phyloP scores from a whole-genome alignment of 2,888 invertebrate genomes.

The Tetropium fuscum region DNA sequence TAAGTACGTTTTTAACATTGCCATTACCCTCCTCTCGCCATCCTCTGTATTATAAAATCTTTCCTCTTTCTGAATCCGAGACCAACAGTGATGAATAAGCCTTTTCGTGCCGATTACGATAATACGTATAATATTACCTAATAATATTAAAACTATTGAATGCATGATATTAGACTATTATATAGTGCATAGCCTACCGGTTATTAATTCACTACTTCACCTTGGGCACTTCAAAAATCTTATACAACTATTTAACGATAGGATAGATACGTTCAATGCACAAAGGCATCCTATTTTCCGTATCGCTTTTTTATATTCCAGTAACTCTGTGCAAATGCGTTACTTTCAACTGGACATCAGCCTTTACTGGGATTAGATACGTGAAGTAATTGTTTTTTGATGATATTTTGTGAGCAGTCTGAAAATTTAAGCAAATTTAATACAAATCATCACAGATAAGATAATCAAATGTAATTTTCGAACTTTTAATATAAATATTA shows the following conservation, averaged over 20 bases:
- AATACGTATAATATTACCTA: slow-evolving; percentile 37
- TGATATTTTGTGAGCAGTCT: too few relatives aligned
- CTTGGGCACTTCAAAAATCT: slow-evolving; percentile 20
- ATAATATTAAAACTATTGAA: slow-evolving; percentile 39
- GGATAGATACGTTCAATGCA: slow-evolving; percentile 3
- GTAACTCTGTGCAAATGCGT: background rate
- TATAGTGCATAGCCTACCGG: slow-evolving; percentile 28
- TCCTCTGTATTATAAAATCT: slow-evolving; percentile 45
- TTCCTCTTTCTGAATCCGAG: slow-evolving; percentile 46
- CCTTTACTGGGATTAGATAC: too few relatives aligned
- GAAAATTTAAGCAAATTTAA: too few relatives aligned
- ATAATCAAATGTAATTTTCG: too few relatives aligned
- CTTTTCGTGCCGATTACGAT: slow-evolving; percentile 51
- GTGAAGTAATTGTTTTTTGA: too few relatives aligned
- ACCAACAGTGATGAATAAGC: slow-evolving; percentile 55
- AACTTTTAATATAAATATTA: too few relatives aligned
- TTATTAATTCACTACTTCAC: slow-evolving; percentile 22
- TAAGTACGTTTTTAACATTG: slow-evolving; percentile 47
- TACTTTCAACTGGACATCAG: background rate
- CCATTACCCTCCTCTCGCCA: slow-evolving; percentile 41
- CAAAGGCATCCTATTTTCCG: slow-evolving; percentile 1
- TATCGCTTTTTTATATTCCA: slow-evolving; percentile 3
- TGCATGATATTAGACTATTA: slow-evolving; percentile 47
- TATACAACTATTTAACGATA: slow-evolving; percentile 5
- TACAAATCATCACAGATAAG: too few relatives aligned